Evolutionary conservation across 2,113 vertebrate genomes (phyloP).

Genomic region (Grus americana): DNA sequence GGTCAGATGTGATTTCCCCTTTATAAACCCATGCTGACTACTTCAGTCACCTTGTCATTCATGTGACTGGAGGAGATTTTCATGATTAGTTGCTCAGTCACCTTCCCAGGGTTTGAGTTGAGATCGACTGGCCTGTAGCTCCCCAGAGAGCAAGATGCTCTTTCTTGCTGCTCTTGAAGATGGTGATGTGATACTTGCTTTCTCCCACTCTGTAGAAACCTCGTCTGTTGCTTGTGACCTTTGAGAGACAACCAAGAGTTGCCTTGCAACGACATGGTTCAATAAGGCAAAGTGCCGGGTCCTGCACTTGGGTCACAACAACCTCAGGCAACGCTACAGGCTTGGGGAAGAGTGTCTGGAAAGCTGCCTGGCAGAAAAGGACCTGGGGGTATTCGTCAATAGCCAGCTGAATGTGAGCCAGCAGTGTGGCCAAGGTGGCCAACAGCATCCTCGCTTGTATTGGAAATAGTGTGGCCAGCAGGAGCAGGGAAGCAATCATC

Average conservation of each 20-base stretch:
- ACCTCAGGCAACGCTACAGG: too few species aligned
- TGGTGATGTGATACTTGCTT: neutral
- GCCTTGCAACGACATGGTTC: too few species aligned
- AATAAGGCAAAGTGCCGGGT: too few species aligned
- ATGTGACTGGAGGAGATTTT: neutral
- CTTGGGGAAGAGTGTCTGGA: too few species aligned
- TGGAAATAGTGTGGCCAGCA: too few species aligned
- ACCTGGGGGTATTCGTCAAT: too few species aligned
- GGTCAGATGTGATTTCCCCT: neutral
- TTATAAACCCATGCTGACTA: neutral
- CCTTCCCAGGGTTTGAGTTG: neutral
- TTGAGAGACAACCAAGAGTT: neutral
- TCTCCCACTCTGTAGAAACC: neutral
- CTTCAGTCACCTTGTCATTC: neutral
- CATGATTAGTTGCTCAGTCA: neutral
- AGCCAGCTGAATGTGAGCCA: too few species aligned
- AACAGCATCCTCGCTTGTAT: too few species aligned
- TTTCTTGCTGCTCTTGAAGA: neutral
- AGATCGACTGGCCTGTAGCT: neutral
- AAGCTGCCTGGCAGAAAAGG: too few species aligned
- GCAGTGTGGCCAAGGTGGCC: too few species aligned
- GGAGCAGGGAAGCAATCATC: too few species aligned
- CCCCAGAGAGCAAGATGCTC: neutral
- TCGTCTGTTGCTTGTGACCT: neutral
- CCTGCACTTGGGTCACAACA: too few species aligned